Percentiles rank a stretch among this genome's conserved stretches.
phyloP scores from a whole-genome alignment of 2,888 invertebrate species.

The Cryptus viduatorius region DNA sequence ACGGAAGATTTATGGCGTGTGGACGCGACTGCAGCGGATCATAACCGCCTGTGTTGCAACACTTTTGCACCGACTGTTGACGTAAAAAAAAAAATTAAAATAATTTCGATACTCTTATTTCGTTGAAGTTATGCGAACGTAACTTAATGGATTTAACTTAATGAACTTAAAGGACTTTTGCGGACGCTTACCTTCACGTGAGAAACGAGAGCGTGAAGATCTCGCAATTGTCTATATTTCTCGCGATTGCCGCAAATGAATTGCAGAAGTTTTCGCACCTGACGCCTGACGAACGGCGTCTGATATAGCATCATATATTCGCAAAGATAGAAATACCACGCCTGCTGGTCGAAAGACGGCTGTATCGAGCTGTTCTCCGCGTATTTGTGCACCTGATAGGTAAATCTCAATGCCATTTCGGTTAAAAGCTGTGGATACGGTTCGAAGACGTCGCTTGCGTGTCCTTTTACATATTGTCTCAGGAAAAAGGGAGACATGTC shows the following conservation, averaged over 20 bases:
- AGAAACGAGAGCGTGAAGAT: conserved; percentile 96
- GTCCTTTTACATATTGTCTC: conserved; percentile 95
- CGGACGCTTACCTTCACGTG: conserved; percentile 89
- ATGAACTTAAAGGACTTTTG: not conserved
- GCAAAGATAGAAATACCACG: conserved; percentile 94
- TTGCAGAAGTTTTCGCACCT: conserved; percentile 95
- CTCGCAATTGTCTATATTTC: conserved; percentile 96
- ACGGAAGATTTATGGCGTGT: conserved; percentile 88
- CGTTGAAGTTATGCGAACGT: not conserved
- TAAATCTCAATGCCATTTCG: conserved; percentile 96
- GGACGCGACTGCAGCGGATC: conserved; percentile 84
- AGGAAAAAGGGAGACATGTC: conserved; percentile 98
- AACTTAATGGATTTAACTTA: no score
- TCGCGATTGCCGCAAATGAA: conserved; percentile 98
- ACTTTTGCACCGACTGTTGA: conserved; percentile 85
- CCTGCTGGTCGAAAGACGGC: conserved; percentile 84
- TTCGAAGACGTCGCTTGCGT: conserved; percentile 96
- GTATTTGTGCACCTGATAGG: conserved; percentile 96
- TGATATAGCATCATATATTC: conserved; percentile 98
- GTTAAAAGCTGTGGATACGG: conserved; percentile 97
- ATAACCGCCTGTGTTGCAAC: conserved; percentile 87
- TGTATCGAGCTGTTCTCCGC: conserved; percentile 81
- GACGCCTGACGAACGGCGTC: conserved; percentile 95
- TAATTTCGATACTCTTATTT: not conserved
- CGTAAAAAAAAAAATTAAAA: conserved; percentile 4